These are phyloP conservation scores for Noctua janthina DNA, from an alignment of 2,888 invertebrate genomes.

Conservation along the genomic window DNA sequence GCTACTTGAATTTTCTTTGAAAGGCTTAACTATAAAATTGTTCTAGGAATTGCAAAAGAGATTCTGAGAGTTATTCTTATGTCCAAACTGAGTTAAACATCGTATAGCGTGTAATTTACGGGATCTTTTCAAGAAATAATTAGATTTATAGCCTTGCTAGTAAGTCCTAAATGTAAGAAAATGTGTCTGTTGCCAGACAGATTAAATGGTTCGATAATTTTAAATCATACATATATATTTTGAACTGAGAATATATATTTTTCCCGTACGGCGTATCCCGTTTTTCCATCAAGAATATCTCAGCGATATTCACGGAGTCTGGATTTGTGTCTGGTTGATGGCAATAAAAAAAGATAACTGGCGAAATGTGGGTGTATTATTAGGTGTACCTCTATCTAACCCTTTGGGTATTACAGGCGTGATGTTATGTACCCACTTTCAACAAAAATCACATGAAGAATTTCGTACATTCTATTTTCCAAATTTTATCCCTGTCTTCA, in stretches of 20 bases:
- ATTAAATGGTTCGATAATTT: too few relatives aligned
- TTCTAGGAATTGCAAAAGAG: not conserved
- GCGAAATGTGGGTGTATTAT: not conserved
- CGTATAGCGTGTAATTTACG: not conserved
- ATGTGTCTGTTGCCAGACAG: not conserved
- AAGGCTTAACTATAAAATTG: not conserved
- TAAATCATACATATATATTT: too few relatives aligned
- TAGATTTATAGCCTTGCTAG: not conserved
- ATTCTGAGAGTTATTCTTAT: not conserved
- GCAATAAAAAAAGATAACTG: not conserved
- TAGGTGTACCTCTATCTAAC: not conserved
- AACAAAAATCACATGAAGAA: not conserved
- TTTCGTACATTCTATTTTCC: too few relatives aligned
- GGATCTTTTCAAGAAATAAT: not conserved
- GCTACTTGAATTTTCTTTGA: constrained; percentile 9
- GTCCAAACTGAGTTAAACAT: not conserved
- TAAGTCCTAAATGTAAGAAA: not conserved
- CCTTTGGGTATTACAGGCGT: not conserved
- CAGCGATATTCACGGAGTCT: too few relatives aligned
- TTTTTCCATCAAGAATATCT: too few relatives aligned
- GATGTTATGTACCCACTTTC: not conserved
- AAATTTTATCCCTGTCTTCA: not conserved
- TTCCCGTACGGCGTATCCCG: too few relatives aligned
- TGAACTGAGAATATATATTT: too few relatives aligned
- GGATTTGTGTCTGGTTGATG: too few relatives aligned